Evolutionary conservation across 2,113 vertebrate species (phyloP).

Genomic region (Dipodomys merriami): DNA sequence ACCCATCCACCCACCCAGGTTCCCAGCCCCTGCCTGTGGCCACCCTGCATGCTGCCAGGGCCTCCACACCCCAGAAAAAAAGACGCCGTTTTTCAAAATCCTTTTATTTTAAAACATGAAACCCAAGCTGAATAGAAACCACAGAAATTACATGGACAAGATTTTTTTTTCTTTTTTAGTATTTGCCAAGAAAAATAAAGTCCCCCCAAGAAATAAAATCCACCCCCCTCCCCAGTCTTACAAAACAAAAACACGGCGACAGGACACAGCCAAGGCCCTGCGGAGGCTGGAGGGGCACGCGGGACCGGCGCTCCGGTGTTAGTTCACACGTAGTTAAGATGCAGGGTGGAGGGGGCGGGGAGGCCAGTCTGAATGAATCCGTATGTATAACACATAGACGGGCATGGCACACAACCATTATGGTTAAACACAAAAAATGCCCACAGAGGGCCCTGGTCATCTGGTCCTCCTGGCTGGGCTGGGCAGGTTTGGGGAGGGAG

Average conservation of each 20-base stretch:
- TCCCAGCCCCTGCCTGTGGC: background rate
- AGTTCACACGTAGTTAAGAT: slow-evolving; percentile 84
- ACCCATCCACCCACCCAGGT: background rate
- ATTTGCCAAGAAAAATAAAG: slow-evolving; percentile 87
- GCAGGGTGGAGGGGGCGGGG: slow-evolving; percentile 70
- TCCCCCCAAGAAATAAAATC: slow-evolving; percentile 74
- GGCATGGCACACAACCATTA: slow-evolving; percentile 81
- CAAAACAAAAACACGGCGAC: slow-evolving; percentile 85
- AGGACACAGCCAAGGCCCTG: slow-evolving; percentile 83
- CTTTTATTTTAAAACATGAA: slow-evolving; percentile 96
- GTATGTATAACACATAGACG: slow-evolving; percentile 82
- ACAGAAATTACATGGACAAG: slow-evolving; percentile 95
- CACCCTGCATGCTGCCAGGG: background rate
- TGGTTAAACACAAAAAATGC: slow-evolving; percentile 76
- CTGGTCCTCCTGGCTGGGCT: slow-evolving; percentile 25
- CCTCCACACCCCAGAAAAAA: background rate
- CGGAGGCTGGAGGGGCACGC: slow-evolving; percentile 77
- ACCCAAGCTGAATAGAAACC: slow-evolving; percentile 95
- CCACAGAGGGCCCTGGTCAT: slow-evolving; percentile 73
- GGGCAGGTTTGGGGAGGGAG: slow-evolving; percentile 59
- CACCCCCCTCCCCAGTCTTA: slow-evolving; percentile 82
- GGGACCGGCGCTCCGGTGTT: slow-evolving; percentile 78
- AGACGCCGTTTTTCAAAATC: slow-evolving; percentile 83
- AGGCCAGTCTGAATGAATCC: slow-evolving; percentile 82
- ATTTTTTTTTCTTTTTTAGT: slow-evolving; percentile 90